Evolutionary conservation across 2,113 vertebrate genomes (phyloP).

Genomic region (Rhinopomastus cyanomelas): DNA sequence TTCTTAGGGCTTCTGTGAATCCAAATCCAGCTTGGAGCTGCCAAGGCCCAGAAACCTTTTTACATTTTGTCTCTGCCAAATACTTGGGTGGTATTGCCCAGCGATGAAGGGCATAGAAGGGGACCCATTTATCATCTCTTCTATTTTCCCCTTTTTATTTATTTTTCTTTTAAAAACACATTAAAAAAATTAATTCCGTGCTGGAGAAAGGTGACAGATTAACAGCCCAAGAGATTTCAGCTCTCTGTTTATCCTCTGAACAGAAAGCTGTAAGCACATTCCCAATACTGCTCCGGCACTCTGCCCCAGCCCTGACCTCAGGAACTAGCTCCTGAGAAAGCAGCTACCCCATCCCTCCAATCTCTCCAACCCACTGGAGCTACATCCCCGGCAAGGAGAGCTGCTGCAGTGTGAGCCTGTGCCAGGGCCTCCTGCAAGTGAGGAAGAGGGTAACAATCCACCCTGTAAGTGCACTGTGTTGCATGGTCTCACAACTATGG

Average conservation of each 20-base stretch:
- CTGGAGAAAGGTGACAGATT: constrained; percentile 63
- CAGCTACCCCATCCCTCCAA: neutral
- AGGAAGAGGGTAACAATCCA: neutral
- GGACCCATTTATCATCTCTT: constrained; percentile 50
- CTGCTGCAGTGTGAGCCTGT: neutral
- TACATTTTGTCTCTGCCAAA: neutral
- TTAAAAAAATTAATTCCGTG: constrained; percentile 61
- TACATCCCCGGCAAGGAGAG: neutral
- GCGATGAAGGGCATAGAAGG: neutral
- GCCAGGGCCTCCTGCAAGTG: neutral
- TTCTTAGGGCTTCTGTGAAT: neutral
- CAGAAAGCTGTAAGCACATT: neutral
- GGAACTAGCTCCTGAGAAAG: neutral
- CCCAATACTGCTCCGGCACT: neutral
- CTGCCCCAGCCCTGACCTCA: constrained; percentile 41
- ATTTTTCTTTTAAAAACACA: constrained; percentile 51
- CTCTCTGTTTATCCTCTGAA: constrained; percentile 46
- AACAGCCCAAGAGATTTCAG: constrained; percentile 49
- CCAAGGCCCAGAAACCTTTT: neutral
- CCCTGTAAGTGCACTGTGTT: accelerated
- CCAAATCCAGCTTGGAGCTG: neutral
- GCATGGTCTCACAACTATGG: neutral
- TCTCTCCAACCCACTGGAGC: neutral
- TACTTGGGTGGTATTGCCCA: constrained; percentile 50
- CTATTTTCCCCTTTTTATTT: constrained; percentile 58